These are phyloP conservation scores for Oryzias curvinotus DNA, from an alignment of 2,113 vertebrate genomes.

Conservation along the genomic window DNA sequence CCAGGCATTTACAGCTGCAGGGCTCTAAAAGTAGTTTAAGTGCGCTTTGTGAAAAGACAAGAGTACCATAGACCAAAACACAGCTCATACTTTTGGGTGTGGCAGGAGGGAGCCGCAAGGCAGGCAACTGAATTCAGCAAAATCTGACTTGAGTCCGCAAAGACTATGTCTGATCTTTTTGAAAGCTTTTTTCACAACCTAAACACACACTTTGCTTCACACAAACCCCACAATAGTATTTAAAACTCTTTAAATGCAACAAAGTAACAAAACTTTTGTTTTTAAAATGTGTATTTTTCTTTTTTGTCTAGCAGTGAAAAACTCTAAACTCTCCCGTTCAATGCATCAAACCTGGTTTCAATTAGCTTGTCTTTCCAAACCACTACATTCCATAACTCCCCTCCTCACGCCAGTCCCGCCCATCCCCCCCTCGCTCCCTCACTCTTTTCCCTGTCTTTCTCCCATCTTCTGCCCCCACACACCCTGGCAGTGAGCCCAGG, in stretches of 20 bases:
- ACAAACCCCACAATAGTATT: not conserved
- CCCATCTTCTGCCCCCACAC: constrained; percentile 43
- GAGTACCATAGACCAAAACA: constrained; percentile 12
- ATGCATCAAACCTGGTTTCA: constrained; percentile 81
- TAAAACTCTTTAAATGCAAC: not conserved
- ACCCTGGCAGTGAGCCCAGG: constrained; percentile 61
- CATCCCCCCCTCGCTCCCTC: constrained; percentile 48
- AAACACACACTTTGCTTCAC: not conserved
- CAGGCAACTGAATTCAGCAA: constrained; percentile 29
- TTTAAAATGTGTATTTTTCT: constrained; percentile 38
- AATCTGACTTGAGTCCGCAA: constrained; percentile 47
- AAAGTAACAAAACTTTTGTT: not conserved
- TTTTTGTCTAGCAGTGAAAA: constrained; percentile 52
- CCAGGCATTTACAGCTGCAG: constrained; percentile 32
- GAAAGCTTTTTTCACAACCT: constrained; percentile 2
- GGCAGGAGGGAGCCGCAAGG: constrained; percentile 56
- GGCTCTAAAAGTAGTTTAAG: constrained; percentile 5
- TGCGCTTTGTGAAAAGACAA: constrained; percentile 4
- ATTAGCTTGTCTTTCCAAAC: constrained; percentile 86
- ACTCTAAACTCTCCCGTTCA: constrained; percentile 52
- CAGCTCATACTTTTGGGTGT: constrained; percentile 68
- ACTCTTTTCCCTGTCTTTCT: constrained; percentile 46
- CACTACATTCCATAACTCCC: constrained; percentile 83
- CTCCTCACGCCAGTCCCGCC: constrained; percentile 49
- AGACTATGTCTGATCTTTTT: not conserved